Percentiles rank a stretch among this genome's conserved stretches.
phyloP scores from a whole-genome alignment of 2,113 vertebrate species.

The Cryptomyrus ogoouensis region DNA sequence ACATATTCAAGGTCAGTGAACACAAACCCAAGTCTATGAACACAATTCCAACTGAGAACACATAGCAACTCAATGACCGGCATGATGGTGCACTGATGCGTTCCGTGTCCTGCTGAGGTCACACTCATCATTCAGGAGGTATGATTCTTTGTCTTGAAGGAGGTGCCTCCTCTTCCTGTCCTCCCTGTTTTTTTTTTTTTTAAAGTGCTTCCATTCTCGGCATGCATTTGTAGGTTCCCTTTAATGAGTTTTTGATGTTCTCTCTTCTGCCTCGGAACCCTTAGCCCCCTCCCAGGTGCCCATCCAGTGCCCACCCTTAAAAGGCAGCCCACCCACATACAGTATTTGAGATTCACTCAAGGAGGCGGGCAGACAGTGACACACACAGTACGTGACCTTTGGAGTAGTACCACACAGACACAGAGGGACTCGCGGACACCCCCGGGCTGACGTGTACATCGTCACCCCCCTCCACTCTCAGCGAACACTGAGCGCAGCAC shows the following conservation, averaged over 20 bases:
- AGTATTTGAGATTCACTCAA: conserved; percentile 15
- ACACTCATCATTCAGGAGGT: background rate
- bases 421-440: background rate
- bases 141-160: background rate
- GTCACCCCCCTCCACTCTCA: background rate
- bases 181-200: background rate
- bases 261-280: background rate
- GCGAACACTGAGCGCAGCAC: background rate
- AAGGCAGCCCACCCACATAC: background rate
- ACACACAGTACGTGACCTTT: conserved; percentile 27
- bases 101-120: background rate
- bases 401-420: background rate
- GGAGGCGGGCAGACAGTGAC: background rate
- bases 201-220: background rate
- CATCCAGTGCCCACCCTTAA: background rate
- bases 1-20: background rate
- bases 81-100: background rate
- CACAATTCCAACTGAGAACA: background rate
- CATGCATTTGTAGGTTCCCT: background rate
- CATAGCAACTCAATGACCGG: background rate
- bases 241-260: background rate
- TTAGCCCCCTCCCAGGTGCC: background rate
- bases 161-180: background rate
- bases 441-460: background rate
- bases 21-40: background rate